Conservation (phyloP, 2,113 vertebrate species). For the Sebastes schlegelii region DNA sequence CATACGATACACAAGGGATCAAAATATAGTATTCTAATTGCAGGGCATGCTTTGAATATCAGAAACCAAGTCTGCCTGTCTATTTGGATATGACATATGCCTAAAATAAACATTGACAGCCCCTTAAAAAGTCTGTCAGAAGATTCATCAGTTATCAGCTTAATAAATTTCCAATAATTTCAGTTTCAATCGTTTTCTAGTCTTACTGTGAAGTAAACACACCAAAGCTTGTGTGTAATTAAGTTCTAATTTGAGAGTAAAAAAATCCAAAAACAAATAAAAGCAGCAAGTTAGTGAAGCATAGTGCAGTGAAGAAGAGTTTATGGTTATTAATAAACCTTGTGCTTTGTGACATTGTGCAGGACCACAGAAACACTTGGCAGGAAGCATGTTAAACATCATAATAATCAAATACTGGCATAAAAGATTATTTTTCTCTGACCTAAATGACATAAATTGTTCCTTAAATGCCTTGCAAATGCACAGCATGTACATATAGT, state of each 20-base stretch:
- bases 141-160: background rate
- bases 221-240: background rate
- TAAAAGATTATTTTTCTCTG: background rate
- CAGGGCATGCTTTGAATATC: background rate
- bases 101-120: background rate
- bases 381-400: background rate
- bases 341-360: background rate
- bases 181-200: background rate
- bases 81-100: background rate
- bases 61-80: background rate
- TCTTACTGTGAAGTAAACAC: background rate
- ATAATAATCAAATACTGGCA: background rate
- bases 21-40: background rate
- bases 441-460: background rate
- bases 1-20: background rate
- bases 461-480: background rate
- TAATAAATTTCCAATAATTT: background rate
- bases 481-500: background rate
- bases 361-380: background rate
- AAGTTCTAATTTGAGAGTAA: background rate
- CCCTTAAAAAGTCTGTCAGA: background rate
- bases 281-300: too few species aligned
- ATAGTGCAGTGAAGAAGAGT: too few species aligned
- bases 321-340: constrained; percentile 9
- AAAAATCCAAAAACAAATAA: too few species aligned